Base-by-base conservation (phyloP, 2,888 invertebrate genomes). In the Chelonus formosanus region DNA sequence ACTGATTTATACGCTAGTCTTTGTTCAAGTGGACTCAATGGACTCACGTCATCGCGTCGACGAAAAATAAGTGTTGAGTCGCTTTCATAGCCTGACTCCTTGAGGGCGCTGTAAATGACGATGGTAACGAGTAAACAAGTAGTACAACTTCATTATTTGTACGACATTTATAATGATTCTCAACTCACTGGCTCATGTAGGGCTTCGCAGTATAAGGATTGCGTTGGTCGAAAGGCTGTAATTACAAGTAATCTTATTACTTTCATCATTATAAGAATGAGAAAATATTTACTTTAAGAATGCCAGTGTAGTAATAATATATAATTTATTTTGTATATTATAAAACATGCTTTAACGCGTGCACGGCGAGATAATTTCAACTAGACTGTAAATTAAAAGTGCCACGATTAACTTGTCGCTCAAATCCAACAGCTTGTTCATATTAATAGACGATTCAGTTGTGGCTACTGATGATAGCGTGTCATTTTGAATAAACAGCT, bases 51-150 rank as follows among this genome's bases (percentile, higher is more conserved):
- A 73, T 92, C 92, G 67, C 92, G 90, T 64, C 93, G 89, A 73
- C 92, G 90, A 85, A 95, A 95, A 63, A 96, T 90, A 66, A 96
- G 86, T 52, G 94, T 95, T 4, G 95, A 95, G 84, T 96, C 96
- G 74, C 95, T 95, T 83, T 95, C 95, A 84, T 96, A 96, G 10
- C 95, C 95, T 10, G 94, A 92, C 83, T 95, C 95, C 84, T 95
- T 95, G 61, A 94, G 86, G 57, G 94, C 94, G 85, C 95, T 83
- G 65, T 0, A 65, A 63, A 34, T 52, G 45, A 63, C 50, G 3
- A 50, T 10, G 55, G 45, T 31, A 58, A 47, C 10, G 60, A 59
- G 34, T 55, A 45, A 54, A 31, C 6, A 20, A 61, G 53, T 47
- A n/a, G 52, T 5, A 36, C 8, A 35, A 8, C 35, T 5, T 54